Percentiles rank a stretch among this genome's conserved stretches.
These are phyloP conservation scores for zebrafish (Danio rerio) DNA, from an alignment of 2,113 vertebrate genomes.

Conservation along the genomic window GRCz12tu NC_133187.1:4897001-4897500, in stretches of 20 bases:
- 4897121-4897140: slow-evolving; percentile 89
- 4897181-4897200: slow-evolving; percentile 69
- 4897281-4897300: background rate
- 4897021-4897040: background rate
- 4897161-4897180: slow-evolving; percentile 81
- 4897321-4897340: too few species aligned
- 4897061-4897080: slow-evolving; percentile 85
- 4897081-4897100: slow-evolving; percentile 92
- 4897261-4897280: background rate
- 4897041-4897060: background rate
- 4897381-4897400: too few species aligned
- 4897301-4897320: background rate
- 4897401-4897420: too few species aligned
- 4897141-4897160: slow-evolving; percentile 90
- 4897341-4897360: too few species aligned
- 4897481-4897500: too few species aligned
- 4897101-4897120: slow-evolving; percentile 87
- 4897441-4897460: too few species aligned
- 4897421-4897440: too few species aligned
- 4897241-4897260: background rate
- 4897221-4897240: background rate
- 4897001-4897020: background rate
- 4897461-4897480: too few species aligned
- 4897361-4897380: too few species aligned
- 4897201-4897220: slow-evolving; percentile 73